Base-by-base conservation (phyloP, 1,140 invertebrate species). In the Drosophila repletoides region DNA sequence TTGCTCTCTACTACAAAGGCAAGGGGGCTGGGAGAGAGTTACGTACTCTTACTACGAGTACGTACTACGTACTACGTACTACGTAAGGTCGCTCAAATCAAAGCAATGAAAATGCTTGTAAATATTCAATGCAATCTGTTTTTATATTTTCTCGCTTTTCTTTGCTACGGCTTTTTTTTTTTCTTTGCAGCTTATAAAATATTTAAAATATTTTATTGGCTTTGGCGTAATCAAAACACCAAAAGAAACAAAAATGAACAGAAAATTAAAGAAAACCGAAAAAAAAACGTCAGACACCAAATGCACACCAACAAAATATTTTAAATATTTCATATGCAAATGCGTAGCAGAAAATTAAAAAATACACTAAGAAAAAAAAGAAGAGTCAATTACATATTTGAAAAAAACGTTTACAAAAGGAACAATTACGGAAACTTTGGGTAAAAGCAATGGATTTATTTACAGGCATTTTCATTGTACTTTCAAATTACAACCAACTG, bases 391-490 rank as follows among this genome's bases (percentile, higher is more conserved):
- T 33, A 41, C 64, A 36, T 3, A 21, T 14, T 19, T 12, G 12
- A 19, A 6, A 12, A 4, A 21, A 14, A 6, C n/a, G 31, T 10
- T 31, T 52, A 26, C 7, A 21, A 9, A 45, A 51, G 40, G 46
- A 14, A 34, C 28, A 38, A 6, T 40, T 14, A 22, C 22, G 51
- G 14, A 36, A 2, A 46, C 29, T 31, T 40, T 60, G 71, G 60
- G 74, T 59, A 77, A 87, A 86, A 72, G 80, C 80, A 88, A 79
- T 64, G 67, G 59, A 86, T 80, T 80, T 84, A 86, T 88, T 88
- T 88, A 88, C 86, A 88, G 84, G 86, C 86, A 88, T 88, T 88
- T 88, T 88, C 86, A 88, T 81, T 77, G 76, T 81, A 88, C 86
- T 88, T 88, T 77, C 71, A 88, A 77, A 70, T 86, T 66, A 86